Conservation (phyloP, 1,140 invertebrate species). For the Anastrepha ludens region DNA sequence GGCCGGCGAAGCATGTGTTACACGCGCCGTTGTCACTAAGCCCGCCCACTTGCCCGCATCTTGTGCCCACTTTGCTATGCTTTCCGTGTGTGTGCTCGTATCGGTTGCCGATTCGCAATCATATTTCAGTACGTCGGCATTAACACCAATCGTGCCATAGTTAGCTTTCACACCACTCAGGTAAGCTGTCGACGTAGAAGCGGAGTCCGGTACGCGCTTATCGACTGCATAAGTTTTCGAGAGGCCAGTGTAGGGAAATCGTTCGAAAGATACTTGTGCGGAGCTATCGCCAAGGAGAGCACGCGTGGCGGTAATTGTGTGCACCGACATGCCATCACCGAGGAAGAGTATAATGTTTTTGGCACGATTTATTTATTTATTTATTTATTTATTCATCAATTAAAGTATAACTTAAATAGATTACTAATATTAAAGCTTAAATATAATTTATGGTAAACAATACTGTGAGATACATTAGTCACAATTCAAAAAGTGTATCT, state of each 20-base stretch:
- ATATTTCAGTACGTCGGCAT: slow-evolving; percentile 77
- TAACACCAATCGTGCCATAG: slow-evolving; percentile 83
- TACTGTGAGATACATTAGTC: too few species aligned
- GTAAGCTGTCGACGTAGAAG: slow-evolving; percentile 86
- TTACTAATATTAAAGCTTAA: too few species aligned
- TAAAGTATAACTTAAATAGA: too few species aligned
- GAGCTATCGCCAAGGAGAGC: slow-evolving; percentile 82
- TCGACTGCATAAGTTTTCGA: slow-evolving; percentile 88
- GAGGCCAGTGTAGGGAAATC: slow-evolving; percentile 83
- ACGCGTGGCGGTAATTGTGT: slow-evolving; percentile 82
- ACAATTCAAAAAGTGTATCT: too few species aligned
- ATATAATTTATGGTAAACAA: too few species aligned
- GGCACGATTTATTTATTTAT: slow-evolving; percentile 76
- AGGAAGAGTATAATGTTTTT: slow-evolving; percentile 86
- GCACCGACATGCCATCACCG: slow-evolving; percentile 87
- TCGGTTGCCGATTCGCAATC: slow-evolving; percentile 75
- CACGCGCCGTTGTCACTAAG: slow-evolving; percentile 85
- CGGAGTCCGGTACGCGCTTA: slow-evolving; percentile 85
- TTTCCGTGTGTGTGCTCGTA: slow-evolving; percentile 76
- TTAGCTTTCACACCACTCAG: slow-evolving; percentile 89
- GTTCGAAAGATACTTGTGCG: slow-evolving; percentile 81
- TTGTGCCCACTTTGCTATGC: slow-evolving; percentile 81
- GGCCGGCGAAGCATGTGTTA: slow-evolving; percentile 88
- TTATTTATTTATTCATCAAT: too few species aligned
- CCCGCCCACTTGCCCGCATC: slow-evolving; percentile 83